These are phyloP conservation scores for Lepilemur ruficaudatus DNA, from an alignment of 2,797 vertebrate species.

Conservation along the genomic window DNA sequence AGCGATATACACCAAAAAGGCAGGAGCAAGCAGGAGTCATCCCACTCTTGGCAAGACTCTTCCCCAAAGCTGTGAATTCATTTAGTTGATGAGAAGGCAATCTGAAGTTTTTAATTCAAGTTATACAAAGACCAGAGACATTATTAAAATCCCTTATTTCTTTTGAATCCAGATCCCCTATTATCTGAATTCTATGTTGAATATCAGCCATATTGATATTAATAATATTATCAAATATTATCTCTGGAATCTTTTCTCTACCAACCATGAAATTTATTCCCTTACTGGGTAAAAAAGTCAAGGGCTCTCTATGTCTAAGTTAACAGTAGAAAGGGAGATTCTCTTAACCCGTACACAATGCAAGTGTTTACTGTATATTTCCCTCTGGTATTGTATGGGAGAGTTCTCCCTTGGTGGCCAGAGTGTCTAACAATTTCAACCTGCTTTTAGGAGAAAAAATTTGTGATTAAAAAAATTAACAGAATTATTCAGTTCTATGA, in stretches of 20 bases:
- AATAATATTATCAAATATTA: background rate
- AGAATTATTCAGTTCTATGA: background rate
- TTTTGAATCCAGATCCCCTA: background rate
- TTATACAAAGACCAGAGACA: background rate
- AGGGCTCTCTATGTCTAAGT: background rate
- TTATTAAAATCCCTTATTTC: conserved; percentile 8
- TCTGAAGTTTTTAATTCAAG: background rate
- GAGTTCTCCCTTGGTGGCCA: background rate
- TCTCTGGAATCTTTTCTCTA: background rate
- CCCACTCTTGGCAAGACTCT: background rate
- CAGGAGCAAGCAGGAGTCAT: background rate
- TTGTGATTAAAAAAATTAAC: background rate
- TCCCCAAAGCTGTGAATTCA: background rate
- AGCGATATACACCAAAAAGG: background rate
- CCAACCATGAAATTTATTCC: background rate
- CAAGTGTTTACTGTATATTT: background rate
- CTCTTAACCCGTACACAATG: background rate
- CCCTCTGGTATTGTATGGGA: background rate
- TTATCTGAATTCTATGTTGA: background rate
- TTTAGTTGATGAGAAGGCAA: background rate
- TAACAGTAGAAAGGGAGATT: background rate
- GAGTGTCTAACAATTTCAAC: background rate
- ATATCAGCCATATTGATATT: background rate
- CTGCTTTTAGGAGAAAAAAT: background rate
- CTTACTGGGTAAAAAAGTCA: background rate